Evolutionary conservation across 2,113 vertebrate species (phyloP).

Genomic region (Upupa epops): DNA sequence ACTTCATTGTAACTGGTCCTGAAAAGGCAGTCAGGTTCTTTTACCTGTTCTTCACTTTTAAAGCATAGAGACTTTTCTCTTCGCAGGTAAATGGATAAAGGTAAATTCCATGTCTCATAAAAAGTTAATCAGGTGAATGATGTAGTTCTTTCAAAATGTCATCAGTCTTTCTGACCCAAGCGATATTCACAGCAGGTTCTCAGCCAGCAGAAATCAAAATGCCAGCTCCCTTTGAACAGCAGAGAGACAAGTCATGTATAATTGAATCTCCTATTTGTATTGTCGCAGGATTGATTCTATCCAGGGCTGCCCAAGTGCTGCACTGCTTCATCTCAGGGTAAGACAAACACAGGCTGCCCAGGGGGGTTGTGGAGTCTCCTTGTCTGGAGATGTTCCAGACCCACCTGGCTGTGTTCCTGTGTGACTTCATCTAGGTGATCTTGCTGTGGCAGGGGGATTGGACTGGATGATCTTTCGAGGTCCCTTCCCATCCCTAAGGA

Average conservation of each 20-base stretch:
- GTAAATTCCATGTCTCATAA: conserved; percentile 36
- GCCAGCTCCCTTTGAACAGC: neutral
- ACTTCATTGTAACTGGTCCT: neutral
- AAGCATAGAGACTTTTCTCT: neutral
- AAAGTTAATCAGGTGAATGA: conserved; percentile 37
- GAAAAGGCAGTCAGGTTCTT: neutral
- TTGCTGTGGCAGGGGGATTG: too few relatives aligned
- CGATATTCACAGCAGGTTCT: conserved; percentile 6
- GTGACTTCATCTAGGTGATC: too few relatives aligned
- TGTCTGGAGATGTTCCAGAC: too few relatives aligned
- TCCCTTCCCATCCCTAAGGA: too few relatives aligned
- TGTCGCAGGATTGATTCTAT: conserved; percentile 14
- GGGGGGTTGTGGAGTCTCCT: too few relatives aligned
- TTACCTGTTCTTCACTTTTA: neutral
- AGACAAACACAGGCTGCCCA: too few relatives aligned
- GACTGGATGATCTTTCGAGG: too few relatives aligned
- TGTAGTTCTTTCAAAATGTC: conserved; percentile 40
- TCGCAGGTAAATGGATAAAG: conserved; percentile 1
- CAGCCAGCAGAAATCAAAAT: conserved; percentile 23
- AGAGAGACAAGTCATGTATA: neutral
- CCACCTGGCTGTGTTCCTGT: too few relatives aligned
- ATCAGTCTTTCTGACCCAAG: conserved; percentile 18
- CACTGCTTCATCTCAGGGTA: neutral
- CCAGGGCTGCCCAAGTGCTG: neutral
- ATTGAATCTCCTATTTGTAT: conserved; percentile 21